phyloP scores from a whole-genome alignment of 2,888 invertebrate species.

The Asteroscopus sphinx region DNA sequence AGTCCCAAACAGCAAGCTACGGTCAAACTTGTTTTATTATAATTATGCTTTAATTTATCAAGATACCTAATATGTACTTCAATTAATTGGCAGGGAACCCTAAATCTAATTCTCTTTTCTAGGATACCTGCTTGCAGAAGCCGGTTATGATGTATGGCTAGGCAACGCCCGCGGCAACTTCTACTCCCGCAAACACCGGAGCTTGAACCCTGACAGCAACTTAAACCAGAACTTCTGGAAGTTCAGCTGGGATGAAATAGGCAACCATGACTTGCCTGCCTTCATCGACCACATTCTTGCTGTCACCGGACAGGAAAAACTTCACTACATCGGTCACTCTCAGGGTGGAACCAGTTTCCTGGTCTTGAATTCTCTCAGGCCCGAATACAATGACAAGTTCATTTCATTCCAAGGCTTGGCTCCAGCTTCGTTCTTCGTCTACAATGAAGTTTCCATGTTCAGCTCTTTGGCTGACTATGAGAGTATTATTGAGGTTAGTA shows the following conservation, averaged over 20 bases:
- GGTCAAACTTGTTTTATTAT: no score
- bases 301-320: constrained; percentile 63
- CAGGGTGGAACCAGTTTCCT: constrained; percentile 79
- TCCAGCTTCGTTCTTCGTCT: constrained; percentile 72
- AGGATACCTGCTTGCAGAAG: constrained; percentile 88
- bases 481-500: constrained; percentile 67
- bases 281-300: constrained; percentile 68
- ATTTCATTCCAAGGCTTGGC: constrained; percentile 79
- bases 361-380: constrained; percentile 74
- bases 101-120: neutral
- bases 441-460: constrained; percentile 64
- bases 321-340: constrained; percentile 80
- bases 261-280: constrained; percentile 71
- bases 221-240: constrained; percentile 70
- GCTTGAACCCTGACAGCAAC: constrained; percentile 63
- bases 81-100: no score
- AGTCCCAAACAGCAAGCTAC: no score
- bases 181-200: constrained; percentile 83
- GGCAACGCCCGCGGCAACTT: constrained; percentile 94
- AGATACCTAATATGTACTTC: no score
- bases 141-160: constrained; percentile 94
- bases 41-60: no score
- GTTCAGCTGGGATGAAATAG: constrained; percentile 79
- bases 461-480: constrained; percentile 60
- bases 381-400: constrained; percentile 75